Percentiles rank a stretch among this genome's conserved stretches.
These are phyloP conservation scores for Hololepta plana DNA, from an alignment of 2,888 invertebrate species.

Conservation along the genomic window DNA sequence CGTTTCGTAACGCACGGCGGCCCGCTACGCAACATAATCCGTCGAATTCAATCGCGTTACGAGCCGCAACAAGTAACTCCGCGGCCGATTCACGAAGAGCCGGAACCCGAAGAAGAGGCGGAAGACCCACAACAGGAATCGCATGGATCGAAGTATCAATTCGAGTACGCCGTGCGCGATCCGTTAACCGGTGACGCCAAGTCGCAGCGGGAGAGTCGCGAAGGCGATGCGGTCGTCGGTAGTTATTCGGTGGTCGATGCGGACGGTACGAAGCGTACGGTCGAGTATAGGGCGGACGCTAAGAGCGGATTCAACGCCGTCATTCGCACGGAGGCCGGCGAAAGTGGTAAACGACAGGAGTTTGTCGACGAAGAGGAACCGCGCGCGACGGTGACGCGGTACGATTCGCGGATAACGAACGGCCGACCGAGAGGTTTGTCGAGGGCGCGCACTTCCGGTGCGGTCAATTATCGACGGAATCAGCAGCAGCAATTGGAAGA, in stretches of 20 bases:
- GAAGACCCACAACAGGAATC: too few species aligned
- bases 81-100: constrained; percentile 25
- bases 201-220: constrained; percentile 31
- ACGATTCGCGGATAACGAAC: too few species aligned
- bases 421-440: too few species aligned
- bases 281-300: constrained; percentile 34
- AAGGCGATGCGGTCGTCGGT: constrained; percentile 32
- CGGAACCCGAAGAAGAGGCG: constrained; percentile 26
- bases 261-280: constrained; percentile 31
- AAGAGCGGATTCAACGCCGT: constrained; percentile 34
- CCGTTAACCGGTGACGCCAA: constrained; percentile 34
- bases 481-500: too few species aligned
- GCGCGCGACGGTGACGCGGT: too few species aligned
- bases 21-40: too few species aligned
- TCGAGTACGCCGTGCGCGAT: constrained; percentile 29
- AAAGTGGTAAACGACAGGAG: too few species aligned
- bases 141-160: constrained; percentile 31
- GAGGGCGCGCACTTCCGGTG: too few species aligned
- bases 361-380: too few species aligned
- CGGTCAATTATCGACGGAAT: too few species aligned
- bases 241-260: constrained; percentile 32
- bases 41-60: constrained; percentile 7
- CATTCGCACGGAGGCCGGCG: constrained; percentile 31
- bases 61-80: constrained; percentile 11
- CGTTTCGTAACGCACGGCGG: too few species aligned